Percentiles rank a stretch among this genome's conserved stretches.
Evolutionary conservation across 2,797 vertebrate genomes (phyloP).

Genomic region (Euphonia xanthogaster): DNA sequence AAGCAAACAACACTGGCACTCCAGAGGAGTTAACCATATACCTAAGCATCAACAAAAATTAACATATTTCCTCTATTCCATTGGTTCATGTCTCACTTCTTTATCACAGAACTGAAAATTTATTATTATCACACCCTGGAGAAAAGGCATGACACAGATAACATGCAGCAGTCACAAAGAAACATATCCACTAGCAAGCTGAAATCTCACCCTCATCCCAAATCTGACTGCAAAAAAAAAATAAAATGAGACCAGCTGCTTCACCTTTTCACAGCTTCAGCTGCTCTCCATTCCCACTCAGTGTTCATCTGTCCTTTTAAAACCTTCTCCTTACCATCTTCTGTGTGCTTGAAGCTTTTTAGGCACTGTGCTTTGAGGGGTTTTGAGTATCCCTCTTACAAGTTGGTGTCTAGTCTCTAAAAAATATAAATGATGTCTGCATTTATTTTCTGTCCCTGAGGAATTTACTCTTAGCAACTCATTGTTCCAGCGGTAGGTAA

Average conservation of each 20-base stretch:
- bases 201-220: background rate
- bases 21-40: background rate
- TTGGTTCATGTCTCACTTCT: accelerated
- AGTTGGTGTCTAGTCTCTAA: background rate
- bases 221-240: background rate
- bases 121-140: background rate
- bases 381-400: background rate
- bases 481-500: background rate
- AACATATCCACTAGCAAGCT: background rate
- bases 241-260: background rate
- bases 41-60: background rate
- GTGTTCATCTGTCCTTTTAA: background rate
- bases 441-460: background rate
- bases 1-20: background rate
- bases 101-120: background rate
- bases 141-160: accelerated
- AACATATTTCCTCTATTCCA: background rate
- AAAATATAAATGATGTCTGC: background rate
- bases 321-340: background rate
- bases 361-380: background rate
- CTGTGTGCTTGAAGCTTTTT: background rate
- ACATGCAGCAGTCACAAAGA: background rate
- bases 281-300: background rate
- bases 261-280: background rate
- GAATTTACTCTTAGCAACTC: background rate